These are phyloP conservation scores for Exephanes ischioxanthus DNA, from an alignment of 2,888 invertebrate species.

Conservation along the genomic window DNA sequence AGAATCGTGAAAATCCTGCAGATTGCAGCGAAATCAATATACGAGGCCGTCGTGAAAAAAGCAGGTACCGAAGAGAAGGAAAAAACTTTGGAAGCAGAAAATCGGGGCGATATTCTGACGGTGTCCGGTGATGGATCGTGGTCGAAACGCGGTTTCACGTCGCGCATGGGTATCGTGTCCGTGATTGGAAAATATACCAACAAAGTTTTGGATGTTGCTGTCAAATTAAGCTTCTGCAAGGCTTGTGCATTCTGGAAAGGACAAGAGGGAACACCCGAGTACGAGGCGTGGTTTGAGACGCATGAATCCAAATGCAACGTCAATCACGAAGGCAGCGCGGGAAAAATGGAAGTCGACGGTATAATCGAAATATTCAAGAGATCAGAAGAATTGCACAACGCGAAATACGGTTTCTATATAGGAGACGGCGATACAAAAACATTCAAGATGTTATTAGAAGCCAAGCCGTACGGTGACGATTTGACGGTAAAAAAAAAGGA, in stretches of 20 bases:
- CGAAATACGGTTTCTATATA: slow-evolving; percentile 68
- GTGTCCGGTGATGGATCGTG: slow-evolving; percentile 64
- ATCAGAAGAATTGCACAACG: slow-evolving; percentile 60
- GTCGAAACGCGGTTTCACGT: slow-evolving; percentile 60
- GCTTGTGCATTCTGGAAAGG: slow-evolving; percentile 67
- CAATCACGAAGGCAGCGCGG: slow-evolving; percentile 71
- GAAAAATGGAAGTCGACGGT: slow-evolving; percentile 71
- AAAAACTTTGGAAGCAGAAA: slow-evolving; percentile 61
- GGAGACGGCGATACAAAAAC: slow-evolving; percentile 69
- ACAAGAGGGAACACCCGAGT: slow-evolving; percentile 63
- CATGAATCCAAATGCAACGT: slow-evolving; percentile 67
- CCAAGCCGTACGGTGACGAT: slow-evolving; percentile 55
- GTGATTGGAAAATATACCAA: slow-evolving; percentile 70
- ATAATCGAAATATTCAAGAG: slow-evolving; percentile 70
- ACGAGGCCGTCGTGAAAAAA: slow-evolving; percentile 50
- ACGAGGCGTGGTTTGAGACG: slow-evolving; percentile 65
- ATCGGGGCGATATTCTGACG: slow-evolving; percentile 56
- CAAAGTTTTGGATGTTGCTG: slow-evolving; percentile 67
- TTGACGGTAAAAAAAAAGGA: slow-evolving; percentile 50
- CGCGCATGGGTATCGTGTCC: slow-evolving; percentile 64
- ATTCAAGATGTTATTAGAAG: slow-evolving; percentile 61
- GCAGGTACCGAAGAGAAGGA: slow-evolving; percentile 66
- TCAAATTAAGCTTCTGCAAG: slow-evolving; percentile 69
- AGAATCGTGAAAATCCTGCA: slow-evolving; percentile 54
- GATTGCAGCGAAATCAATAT: slow-evolving; percentile 52